phyloP scores from a whole-genome alignment of 2,113 vertebrate genomes.

The Triplophysa siluroides region DNA sequence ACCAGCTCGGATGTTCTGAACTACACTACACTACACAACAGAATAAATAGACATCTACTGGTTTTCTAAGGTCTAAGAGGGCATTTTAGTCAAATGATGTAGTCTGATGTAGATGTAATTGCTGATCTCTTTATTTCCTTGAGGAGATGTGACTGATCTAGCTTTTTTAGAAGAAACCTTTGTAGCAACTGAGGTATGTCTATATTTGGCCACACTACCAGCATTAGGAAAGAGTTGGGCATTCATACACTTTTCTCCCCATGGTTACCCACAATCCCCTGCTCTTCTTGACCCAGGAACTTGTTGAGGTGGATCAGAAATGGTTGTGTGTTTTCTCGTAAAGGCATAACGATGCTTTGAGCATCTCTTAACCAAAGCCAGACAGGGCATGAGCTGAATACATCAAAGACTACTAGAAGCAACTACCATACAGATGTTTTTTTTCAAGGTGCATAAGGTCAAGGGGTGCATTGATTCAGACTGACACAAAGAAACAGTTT shows the following conservation, averaged over 20 bases:
- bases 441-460: slow-evolving; percentile 73
- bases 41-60: slow-evolving; percentile 52
- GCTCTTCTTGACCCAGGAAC: slow-evolving; percentile 48
- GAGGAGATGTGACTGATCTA: background rate
- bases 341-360: slow-evolving; percentile 39
- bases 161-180: background rate
- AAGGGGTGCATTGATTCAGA: slow-evolving; percentile 58
- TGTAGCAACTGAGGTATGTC: background rate
- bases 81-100: background rate
- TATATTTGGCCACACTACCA: background rate
- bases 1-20: slow-evolving; percentile 40
- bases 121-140: background rate
- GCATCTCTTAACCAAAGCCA: slow-evolving; percentile 57
- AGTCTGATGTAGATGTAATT: slow-evolving; percentile 1
- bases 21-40: slow-evolving; percentile 39
- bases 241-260: background rate
- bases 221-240: background rate
- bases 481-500: slow-evolving; percentile 41
- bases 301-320: slow-evolving; percentile 1
- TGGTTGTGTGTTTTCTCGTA: background rate
- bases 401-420: slow-evolving; percentile 69
- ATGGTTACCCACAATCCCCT: background rate
- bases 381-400: slow-evolving; percentile 53
- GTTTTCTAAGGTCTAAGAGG: slow-evolving; percentile 39
- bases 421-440: slow-evolving; percentile 68